phyloP scores from a whole-genome alignment of 2,797 vertebrate species.

The Chrysocyon brachyurus region DNA sequence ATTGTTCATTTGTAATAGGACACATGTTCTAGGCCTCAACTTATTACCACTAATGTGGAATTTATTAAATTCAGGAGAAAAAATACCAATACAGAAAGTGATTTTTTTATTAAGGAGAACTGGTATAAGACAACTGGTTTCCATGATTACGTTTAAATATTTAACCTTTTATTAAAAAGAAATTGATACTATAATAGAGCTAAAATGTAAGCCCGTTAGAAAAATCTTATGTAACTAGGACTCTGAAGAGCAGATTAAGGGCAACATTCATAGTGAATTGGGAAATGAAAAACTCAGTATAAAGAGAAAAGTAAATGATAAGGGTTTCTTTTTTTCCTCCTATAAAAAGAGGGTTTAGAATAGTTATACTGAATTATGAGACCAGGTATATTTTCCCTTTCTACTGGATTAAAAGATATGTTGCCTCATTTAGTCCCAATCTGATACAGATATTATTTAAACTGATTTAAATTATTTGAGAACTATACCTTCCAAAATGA shows the following conservation, averaged over 20 bases:
- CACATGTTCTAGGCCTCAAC: conserved; percentile 86
- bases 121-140: conserved; percentile 70
- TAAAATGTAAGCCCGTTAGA: conserved; percentile 71
- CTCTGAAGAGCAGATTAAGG: conserved; percentile 48
- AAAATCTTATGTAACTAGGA: conserved; percentile 64
- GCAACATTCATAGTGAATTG: background rate
- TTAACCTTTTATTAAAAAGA: conserved; percentile 76
- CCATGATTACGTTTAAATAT: conserved; percentile 76
- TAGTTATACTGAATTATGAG: conserved; percentile 44
- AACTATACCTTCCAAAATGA: conserved; percentile 1
- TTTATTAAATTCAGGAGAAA: conserved; percentile 90
- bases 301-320: conserved; percentile 33
- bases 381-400: conserved; percentile 8
- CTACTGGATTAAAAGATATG: background rate
- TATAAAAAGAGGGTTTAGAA: conserved; percentile 49
- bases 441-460: background rate
- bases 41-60: conserved; percentile 90
- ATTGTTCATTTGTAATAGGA: conserved; percentile 90
- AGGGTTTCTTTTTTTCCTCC: background rate
- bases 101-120: conserved; percentile 81
- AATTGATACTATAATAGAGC: conserved; percentile 63
- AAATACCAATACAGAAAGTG: conserved; percentile 89
- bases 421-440: background rate
- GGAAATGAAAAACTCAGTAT: conserved; percentile 28
- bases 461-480: background rate